phyloP scores from a whole-genome alignment of 35 echinoderm and acorn worm genomes.

The Anneissia japonica region DNA sequence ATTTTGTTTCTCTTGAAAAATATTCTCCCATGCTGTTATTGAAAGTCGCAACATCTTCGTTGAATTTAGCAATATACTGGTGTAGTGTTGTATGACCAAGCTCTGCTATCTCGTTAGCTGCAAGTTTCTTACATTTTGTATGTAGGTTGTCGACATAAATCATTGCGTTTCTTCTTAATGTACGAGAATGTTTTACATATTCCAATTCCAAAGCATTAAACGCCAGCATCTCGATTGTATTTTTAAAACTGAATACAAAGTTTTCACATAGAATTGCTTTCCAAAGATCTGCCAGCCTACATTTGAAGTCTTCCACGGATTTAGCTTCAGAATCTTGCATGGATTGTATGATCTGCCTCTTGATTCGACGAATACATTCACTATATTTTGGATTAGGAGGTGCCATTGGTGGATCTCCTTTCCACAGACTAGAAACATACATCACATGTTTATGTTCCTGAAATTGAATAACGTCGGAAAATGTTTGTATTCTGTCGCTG shows the following conservation, averaged over 20 bases:
- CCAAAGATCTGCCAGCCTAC: conserved; percentile 26
- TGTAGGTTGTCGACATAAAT: background rate
- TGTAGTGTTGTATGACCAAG: background rate
- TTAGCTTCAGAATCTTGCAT: conserved; percentile 14
- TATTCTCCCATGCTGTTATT: too few species aligned
- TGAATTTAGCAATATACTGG: background rate
- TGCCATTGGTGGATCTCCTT: conserved; percentile 20
- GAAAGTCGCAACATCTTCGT: too few species aligned
- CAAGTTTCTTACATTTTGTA: background rate
- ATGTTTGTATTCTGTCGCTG: conserved; percentile 5
- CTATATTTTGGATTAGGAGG: conserved; percentile 34
- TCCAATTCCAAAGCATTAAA: background rate
- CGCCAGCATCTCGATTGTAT: background rate
- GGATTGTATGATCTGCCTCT: background rate
- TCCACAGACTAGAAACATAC: conserved; percentile 36
- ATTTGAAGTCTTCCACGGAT: background rate
- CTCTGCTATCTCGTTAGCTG: background rate
- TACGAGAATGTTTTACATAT: background rate
- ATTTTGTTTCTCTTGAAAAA: too few species aligned
- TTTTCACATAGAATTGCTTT: conserved; percentile 25
- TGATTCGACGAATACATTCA: conserved; percentile 15
- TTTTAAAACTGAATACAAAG: conserved; percentile 49
- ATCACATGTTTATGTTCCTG: conserved; percentile 9
- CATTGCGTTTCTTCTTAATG: background rate
- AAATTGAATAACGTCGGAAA: conserved; percentile 37